Base-by-base conservation (phyloP, 2,113 vertebrate species). In the Datnioides undecimradiatus region DNA sequence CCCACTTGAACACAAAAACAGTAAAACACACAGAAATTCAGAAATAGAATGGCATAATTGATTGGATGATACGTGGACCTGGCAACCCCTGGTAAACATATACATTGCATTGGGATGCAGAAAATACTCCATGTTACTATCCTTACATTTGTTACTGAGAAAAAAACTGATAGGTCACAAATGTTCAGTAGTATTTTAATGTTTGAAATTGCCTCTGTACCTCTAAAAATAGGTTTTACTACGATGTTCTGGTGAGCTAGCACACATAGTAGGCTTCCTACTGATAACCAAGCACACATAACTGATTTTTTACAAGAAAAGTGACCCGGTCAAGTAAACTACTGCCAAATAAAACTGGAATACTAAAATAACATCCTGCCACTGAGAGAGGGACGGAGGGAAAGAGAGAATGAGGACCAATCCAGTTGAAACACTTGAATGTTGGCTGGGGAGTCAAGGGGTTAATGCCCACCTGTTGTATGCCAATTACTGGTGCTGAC, bases 391-490 rank as follows among this genome's bases (percentile, higher is more conserved):
- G 12, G n/a, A n/a, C n/a, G 16, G 34, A 13, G 1, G 2, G 16
- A 43, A 13, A 65, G 17, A 31, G 9, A 41, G n/a, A n/a, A n/a
- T n/a, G n/a, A n/a, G n/a, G n/a, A n/a, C n/a, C n/a, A n/a, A 46
- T 16, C 31, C 8, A 51, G 3, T 8, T 64, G 31, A 29, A 25
- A 40, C 16, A 34, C 21, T 21, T 57, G 19, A 34, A 52, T 9
- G 60, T 41, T 55, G 73, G 38, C 41, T 40, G 9, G 31, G 54
- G 33, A 51, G n/a, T 57, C 49, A 57, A 54, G 48, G 70, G 76
- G 75, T 79, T 85, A 71, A 71, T 59, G 49, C 7, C 64, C 74
- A 82, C 66, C 76, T 76, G 82, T 72, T 84, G 64, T 52, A 71
- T 57, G 33, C 21, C 81, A 88, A 59, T 82, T 80, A 80, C 60